Evolutionary conservation across 64 coral and sea anemone genomes (phyloP).

Genomic region (Montipora foliosa): DNA sequence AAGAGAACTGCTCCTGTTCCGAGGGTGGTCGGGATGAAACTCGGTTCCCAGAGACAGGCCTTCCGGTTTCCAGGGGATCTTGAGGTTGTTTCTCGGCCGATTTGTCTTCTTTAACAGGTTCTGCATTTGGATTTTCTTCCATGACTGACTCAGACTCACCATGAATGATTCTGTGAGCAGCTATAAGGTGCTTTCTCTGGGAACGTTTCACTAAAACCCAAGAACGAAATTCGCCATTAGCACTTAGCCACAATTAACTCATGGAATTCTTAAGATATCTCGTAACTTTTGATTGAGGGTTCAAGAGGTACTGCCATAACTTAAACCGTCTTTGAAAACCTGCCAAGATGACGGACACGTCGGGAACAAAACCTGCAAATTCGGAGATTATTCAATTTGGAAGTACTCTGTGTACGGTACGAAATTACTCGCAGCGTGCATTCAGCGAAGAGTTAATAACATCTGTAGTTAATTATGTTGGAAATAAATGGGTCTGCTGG

Average conservation of each 20-base stretch:
- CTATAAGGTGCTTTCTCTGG: conserved; percentile 94
- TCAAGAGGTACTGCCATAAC: not conserved
- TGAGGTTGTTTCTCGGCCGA: conserved; percentile 6
- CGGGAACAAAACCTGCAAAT: too few species aligned
- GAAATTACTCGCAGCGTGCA: too few species aligned
- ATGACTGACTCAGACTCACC: conserved; percentile 65
- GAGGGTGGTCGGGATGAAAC: conserved; percentile 54
- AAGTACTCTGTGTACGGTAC: too few species aligned
- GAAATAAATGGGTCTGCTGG: too few species aligned
- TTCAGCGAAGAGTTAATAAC: too few species aligned
- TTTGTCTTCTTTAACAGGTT: conserved; percentile 42
- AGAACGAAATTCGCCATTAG: not conserved
- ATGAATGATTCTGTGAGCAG: conserved; percentile 97
- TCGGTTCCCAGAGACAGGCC: conserved; percentile 14
- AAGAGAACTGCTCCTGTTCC: conserved; percentile 15
- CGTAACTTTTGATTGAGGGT: not conserved
- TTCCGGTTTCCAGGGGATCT: conserved; percentile 16
- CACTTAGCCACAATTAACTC: not conserved
- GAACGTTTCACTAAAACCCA: conserved; percentile 79
- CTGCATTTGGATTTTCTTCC: conserved; percentile 66
- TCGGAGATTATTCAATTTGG: too few species aligned
- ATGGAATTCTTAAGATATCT: not conserved
- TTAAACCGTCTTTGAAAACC: too few species aligned
- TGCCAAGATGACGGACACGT: too few species aligned
- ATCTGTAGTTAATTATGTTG: too few species aligned